These are phyloP conservation scores for Anodontia alba DNA, from an alignment of 2,888 invertebrate genomes.

Conservation along the genomic window DNA sequence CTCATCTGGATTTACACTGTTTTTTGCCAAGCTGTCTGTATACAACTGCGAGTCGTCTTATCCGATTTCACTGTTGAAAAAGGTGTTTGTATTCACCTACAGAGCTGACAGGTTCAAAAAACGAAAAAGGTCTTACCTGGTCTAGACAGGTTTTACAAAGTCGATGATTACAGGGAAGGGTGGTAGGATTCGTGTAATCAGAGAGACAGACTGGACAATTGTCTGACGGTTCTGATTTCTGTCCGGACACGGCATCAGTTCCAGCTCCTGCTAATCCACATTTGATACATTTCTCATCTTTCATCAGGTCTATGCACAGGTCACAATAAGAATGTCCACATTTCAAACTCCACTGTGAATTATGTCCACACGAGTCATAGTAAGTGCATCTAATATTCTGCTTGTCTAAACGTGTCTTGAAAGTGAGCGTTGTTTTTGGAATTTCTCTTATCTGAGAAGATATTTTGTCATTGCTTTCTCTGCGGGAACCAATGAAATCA, in stretches of 20 bases:
- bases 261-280: background rate
- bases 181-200: conserved; percentile 41
- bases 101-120: too few relatives aligned
- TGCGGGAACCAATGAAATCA: background rate
- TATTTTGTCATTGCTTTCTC: background rate
- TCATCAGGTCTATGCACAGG: background rate
- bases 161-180: conserved; percentile 70
- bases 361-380: background rate
- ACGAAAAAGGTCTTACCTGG: too few relatives aligned
- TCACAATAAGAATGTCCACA: conserved; percentile 41
- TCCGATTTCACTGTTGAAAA: too few relatives aligned
- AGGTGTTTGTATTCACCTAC: too few relatives aligned
- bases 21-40: too few relatives aligned
- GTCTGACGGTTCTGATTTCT: background rate
- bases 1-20: too few relatives aligned
- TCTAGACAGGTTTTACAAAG: conserved; percentile 73
- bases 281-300: background rate
- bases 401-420: background rate
- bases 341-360: background rate
- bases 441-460: background rate
- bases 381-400: background rate
- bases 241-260: background rate
- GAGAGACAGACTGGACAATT: conserved; percentile 75
- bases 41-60: too few relatives aligned
- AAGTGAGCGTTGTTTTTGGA: background rate